Percentiles rank a stretch among this genome's conserved stretches.
Evolutionary conservation across 2,797 vertebrate genomes (phyloP).

Genomic region (Onychomys torridus): DNA sequence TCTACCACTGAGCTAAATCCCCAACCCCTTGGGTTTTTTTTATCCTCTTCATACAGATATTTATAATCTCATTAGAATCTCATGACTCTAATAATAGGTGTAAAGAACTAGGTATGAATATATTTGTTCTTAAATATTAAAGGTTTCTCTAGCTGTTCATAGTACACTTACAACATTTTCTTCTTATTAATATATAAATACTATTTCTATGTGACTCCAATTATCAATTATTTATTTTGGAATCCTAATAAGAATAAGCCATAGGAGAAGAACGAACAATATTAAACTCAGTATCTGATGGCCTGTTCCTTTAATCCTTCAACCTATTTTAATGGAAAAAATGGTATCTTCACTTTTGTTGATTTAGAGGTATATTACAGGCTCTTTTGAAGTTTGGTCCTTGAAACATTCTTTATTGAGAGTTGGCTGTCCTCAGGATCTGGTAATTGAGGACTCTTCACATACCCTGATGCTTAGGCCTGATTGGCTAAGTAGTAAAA

Average conservation of each 20-base stretch:
- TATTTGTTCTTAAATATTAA: conserved; percentile 33
- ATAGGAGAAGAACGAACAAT: background rate
- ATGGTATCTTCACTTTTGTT: background rate
- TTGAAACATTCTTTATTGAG: background rate
- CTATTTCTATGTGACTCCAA: background rate
- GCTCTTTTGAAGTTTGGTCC: background rate
- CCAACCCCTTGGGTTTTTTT: conserved; percentile 73
- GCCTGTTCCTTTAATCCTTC: background rate
- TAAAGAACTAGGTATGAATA: background rate
- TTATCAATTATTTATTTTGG: background rate
- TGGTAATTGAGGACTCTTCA: background rate
- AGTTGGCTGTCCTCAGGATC: background rate
- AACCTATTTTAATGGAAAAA: background rate
- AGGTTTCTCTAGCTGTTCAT: background rate
- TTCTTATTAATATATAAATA: conserved; percentile 30
- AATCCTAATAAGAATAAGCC: background rate
- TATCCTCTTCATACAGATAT: conserved; percentile 49
- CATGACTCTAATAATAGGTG: conserved; percentile 32
- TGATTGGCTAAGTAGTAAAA: background rate
- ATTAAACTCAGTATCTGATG: background rate
- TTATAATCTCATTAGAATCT: conserved; percentile 16
- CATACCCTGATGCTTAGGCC: background rate
- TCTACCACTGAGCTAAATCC: no score
- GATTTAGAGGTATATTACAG: background rate
- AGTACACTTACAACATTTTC: background rate